Evolutionary conservation across 35 echinoderm and acorn worm species (phyloP).

Genomic region (Patiria miniata): DNA sequence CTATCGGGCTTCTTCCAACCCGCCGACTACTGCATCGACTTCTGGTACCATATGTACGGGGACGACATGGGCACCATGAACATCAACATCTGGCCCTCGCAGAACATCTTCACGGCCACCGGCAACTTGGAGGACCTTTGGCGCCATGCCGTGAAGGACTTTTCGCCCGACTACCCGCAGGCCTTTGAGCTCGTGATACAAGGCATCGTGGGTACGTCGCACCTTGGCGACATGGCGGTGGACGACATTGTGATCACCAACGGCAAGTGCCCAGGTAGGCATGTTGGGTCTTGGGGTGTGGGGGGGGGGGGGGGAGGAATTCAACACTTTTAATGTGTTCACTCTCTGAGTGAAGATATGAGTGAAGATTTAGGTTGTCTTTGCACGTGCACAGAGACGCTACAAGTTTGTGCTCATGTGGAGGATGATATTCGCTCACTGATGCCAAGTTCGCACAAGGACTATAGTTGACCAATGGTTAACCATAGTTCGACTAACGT

Average conservation of each 20-base stretch:
- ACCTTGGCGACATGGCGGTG: slow-evolving; percentile 72
- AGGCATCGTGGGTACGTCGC: slow-evolving; percentile 49
- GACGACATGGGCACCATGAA: slow-evolving; percentile 5
- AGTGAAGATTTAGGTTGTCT: no score
- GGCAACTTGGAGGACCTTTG: slow-evolving; percentile 77
- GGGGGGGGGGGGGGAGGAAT: no score
- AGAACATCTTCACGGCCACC: background rate
- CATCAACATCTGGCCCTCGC: background rate
- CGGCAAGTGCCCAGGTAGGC: slow-evolving; percentile 66
- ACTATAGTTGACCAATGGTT: no score
- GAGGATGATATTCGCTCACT: no score
- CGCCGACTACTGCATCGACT: slow-evolving; percentile 33
- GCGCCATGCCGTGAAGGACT: slow-evolving; percentile 50
- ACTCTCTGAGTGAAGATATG: no score
- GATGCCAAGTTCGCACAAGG: no score
- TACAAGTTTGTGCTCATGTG: no score
- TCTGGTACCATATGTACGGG: slow-evolving; percentile 83
- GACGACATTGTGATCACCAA: slow-evolving; percentile 70
- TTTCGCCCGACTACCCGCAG: background rate
- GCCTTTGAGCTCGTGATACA: slow-evolving; percentile 62
- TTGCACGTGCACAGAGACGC: no score
- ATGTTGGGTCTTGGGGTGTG: no score
- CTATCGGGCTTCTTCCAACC: background rate
- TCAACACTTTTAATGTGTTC: no score
- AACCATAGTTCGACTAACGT: no score